Evolutionary conservation across 2,113 vertebrate species (phyloP).

Genomic region (Charina bottae): DNA sequence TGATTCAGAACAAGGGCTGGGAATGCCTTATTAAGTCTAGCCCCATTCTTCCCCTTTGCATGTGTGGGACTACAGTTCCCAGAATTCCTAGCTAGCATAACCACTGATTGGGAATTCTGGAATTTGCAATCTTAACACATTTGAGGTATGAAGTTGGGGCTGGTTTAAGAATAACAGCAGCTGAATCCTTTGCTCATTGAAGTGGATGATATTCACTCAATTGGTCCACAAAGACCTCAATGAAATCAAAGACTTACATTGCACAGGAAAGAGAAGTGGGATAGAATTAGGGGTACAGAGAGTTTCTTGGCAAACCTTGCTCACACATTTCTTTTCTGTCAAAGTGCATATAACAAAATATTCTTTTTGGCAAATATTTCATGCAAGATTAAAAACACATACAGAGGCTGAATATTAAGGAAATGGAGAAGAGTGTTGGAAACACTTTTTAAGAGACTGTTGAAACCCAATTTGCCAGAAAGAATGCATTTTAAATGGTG

Average conservation of each 20-base stretch:
- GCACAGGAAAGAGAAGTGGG: slow-evolving; percentile 24
- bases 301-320: slow-evolving; percentile 46
- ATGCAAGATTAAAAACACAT: background rate
- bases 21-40: slow-evolving; percentile 57
- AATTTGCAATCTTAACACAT: background rate
- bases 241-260: slow-evolving; percentile 47
- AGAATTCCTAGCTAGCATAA: background rate
- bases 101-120: background rate
- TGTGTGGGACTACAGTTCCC: background rate
- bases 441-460: background rate
- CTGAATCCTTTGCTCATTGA: slow-evolving; percentile 64
- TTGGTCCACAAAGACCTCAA: slow-evolving; percentile 59
- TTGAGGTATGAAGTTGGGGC: background rate
- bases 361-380: slow-evolving; percentile 10
- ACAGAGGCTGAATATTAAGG: background rate
- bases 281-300: slow-evolving; percentile 48
- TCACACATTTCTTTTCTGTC: slow-evolving; percentile 12
- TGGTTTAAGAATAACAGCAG: slow-evolving; percentile 56
- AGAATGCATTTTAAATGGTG: background rate
- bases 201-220: slow-evolving; percentile 66
- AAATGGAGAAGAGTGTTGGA: background rate
- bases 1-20: slow-evolving; percentile 64
- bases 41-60: slow-evolving; percentile 2
- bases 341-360: slow-evolving; percentile 21
- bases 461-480: slow-evolving; percentile 15